Base-by-base conservation (phyloP, 1,140 invertebrate species). In the Drosophila quadrilineata region DNA sequence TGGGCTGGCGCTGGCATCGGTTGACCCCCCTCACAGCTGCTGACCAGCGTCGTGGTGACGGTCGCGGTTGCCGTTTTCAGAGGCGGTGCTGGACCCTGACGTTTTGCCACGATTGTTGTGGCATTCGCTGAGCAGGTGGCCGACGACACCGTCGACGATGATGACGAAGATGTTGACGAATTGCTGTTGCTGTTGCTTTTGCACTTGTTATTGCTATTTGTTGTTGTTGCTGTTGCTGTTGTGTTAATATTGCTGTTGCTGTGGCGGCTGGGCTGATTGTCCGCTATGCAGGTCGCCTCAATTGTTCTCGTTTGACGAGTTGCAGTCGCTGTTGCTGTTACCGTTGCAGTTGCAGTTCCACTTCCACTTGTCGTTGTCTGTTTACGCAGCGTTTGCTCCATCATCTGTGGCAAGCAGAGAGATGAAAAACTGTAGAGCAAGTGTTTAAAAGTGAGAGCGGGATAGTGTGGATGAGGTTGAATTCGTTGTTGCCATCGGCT, bases 1-100 rank as follows among this genome's bases (percentile, higher is more conserved):
- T 2, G 31, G 22, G 14, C 35, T 38, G 21, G 59, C 28, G 28
- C 6, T 16, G 73, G 54, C 40, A 87, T 36, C 9, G 84, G 84
- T 24, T 85, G 72, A 0, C 85, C 85, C 17, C 79, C 79, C 19
- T 79, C 64, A 40, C 66, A 80, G 68, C 80, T 84, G 68, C 86
- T 79, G 26, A 73, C 73, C 66, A 77, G 17, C 6, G 86, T 86
- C 40, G 71, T 82, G 28, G 82, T 73, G 14, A 73, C 75, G 22
- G 72, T 87, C 17, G 79, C 68, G 12, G 65, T 88, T n/a, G 84
- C 79, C 57, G 87, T 75, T 64, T 89, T 88, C 2, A 89, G 49
- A 5, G 87, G 75, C 31, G 87, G 75, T 43, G 87, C n/a, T n/a
- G n/a, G n/a, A n/a, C n/a, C n/a, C n/a, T n/a, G 73, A 5, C 87